Conservation (phyloP, 2,797 vertebrate genomes). For the Ctenopoma kingsleyae region DNA sequence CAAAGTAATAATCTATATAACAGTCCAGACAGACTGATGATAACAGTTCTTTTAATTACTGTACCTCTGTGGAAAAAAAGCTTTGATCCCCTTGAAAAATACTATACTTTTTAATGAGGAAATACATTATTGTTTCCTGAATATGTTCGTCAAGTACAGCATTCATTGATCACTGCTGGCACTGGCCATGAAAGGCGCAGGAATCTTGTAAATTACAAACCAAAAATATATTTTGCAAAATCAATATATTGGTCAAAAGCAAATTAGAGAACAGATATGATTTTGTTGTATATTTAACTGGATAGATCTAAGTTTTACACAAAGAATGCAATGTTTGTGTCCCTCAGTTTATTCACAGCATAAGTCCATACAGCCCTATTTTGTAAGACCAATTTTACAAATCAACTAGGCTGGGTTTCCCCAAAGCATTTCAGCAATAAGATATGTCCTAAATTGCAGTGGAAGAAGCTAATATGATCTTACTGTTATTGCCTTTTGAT, state of each 20-base stretch:
- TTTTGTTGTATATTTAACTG: neutral
- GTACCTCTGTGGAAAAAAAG: neutral
- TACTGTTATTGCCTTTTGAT: conserved; percentile 78
- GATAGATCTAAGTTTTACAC: conserved; percentile 7
- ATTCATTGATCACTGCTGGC: conserved; percentile 29
- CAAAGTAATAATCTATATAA: conserved; percentile 12
- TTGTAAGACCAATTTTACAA: conserved; percentile 61
- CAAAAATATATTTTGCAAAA: neutral
- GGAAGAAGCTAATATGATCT: conserved; percentile 70
- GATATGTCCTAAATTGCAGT: conserved; percentile 65
- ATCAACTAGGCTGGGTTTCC: conserved; percentile 61
- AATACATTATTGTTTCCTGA: conserved; percentile 8
- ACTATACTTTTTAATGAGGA: neutral
- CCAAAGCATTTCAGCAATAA: conserved; percentile 68
- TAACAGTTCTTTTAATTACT: conserved; percentile 15
- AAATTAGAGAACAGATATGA: neutral
- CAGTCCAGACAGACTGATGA: neutral
- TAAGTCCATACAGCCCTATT: conserved; percentile 44
- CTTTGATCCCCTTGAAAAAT: conserved; percentile 19
- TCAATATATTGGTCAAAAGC: neutral
- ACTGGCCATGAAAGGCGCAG: conserved; percentile 1
- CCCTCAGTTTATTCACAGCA: conserved; percentile 49
- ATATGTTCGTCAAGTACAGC: conserved; percentile 10
- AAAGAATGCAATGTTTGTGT: conserved; percentile 12
- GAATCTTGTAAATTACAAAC: neutral